A percentile compares a stretch with the other conserved stretches of the same genome.
Conservation (phyloP, 2,797 vertebrate species). For the Amblyraja radiata region DNA sequence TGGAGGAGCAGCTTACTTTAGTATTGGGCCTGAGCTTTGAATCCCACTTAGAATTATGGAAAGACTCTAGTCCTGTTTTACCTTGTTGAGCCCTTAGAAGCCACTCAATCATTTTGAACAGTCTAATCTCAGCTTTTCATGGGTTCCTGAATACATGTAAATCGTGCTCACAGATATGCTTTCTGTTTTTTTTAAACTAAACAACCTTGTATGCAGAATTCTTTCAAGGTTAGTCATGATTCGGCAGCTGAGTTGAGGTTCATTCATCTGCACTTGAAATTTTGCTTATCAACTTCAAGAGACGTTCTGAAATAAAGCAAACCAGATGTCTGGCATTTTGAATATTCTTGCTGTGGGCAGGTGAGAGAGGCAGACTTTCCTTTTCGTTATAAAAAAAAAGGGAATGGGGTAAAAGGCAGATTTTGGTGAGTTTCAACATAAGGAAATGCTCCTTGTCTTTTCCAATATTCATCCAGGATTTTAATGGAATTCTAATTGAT, state of each 20-base stretch:
- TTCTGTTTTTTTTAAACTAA: neutral
- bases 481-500: constrained; percentile 19
- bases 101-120: neutral
- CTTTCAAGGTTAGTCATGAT: neutral
- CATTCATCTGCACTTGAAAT: neutral
- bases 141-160: neutral
- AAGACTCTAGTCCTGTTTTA: neutral
- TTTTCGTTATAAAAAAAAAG: neutral
- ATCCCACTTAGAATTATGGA: neutral
- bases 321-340: neutral
- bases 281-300: constrained; percentile 8
- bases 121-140: neutral
- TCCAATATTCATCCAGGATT: neutral
- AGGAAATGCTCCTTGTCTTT: neutral
- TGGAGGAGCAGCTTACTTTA: neutral
- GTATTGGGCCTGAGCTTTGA: neutral
- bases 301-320: constrained; percentile 19
- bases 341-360: neutral
- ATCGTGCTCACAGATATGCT: neutral
- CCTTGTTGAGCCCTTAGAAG: neutral
- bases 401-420: neutral
- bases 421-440: neutral
- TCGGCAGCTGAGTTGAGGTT: constrained; percentile 1
- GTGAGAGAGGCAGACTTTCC: neutral
- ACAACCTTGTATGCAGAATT: neutral